Conservation (phyloP, 2,113 vertebrate species). For the Lophotis ruficrista region DNA sequence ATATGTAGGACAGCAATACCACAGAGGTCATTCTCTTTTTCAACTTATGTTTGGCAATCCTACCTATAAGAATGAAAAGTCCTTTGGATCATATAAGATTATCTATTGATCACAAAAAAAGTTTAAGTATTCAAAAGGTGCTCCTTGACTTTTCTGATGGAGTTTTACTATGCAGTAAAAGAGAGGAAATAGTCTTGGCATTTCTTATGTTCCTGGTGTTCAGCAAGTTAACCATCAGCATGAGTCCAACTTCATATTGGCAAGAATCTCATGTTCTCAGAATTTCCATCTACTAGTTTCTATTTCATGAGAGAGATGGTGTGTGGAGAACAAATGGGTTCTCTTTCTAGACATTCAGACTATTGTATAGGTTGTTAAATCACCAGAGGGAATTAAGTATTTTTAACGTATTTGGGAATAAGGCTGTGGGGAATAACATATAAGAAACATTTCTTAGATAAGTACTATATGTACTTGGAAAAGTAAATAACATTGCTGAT, state of each 20-base stretch:
- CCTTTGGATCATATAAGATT: constrained; percentile 30
- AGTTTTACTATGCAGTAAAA: constrained; percentile 71
- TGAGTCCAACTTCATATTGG: constrained; percentile 54
- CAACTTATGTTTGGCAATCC: background rate
- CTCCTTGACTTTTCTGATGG: constrained; percentile 50
- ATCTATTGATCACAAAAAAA: constrained; percentile 47
- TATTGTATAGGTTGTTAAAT: constrained; percentile 31
- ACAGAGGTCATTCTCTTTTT: background rate
- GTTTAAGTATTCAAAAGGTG: constrained; percentile 37
- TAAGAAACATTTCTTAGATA: background rate
- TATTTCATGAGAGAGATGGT: constrained; percentile 46
- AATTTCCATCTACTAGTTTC: constrained; percentile 65
- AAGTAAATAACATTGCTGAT: background rate
- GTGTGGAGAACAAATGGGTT: constrained; percentile 29
- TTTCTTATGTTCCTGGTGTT: constrained; percentile 33
- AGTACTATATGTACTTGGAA: background rate
- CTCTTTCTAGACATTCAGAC: constrained; percentile 35
- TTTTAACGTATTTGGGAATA: constrained; percentile 8
- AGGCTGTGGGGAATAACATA: background rate
- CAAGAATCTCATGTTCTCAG: constrained; percentile 58
- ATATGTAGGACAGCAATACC: background rate
- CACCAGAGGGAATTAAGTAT: background rate
- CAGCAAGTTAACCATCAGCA: constrained; percentile 61
- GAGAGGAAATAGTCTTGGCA: constrained; percentile 72
- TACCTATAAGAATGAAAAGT: background rate